Evolutionary conservation across 2,888 invertebrate species (phyloP), one percentile per base, ranked within the genome.

Genomic region (Portevinia maculata): DNA sequence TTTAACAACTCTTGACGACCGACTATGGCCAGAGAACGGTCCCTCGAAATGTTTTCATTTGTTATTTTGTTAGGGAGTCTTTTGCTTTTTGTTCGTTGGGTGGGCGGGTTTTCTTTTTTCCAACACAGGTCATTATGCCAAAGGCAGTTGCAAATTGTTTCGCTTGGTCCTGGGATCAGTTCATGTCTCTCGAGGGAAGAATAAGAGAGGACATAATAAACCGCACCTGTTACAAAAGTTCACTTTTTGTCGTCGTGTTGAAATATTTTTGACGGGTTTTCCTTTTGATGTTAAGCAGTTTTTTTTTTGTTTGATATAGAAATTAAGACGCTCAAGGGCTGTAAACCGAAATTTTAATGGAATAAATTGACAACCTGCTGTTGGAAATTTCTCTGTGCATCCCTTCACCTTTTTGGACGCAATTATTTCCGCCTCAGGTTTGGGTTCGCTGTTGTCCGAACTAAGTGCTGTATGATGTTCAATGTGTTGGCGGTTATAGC

Each of bases 331-430:
- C 83, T 44, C 44, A 32, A 60, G 78, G 76, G 62, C 55, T 57
- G 55, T 52, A 55, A 44, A 44, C 44, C 65, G 21, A 55, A 55
- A 21, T 71, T 76, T 81, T 78, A 78, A 83, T 78, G 83, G 83
- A 78, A 83, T 83, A 83, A 78, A 83, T 83, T 83, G 83, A 78
- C 83, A 83, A 78, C 65, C 78, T 83, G 83, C 78, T 78, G 71
- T 73, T 64, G 67, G 37, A 73, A 73, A 57, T 46, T 21, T 50
- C 24, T 15, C 32, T 53, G 15, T 59, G 34, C 41, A 15, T 59
- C 37, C 21, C 1, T 2, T 21, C 44, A 55, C 17, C n/a, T n/a
- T 32, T 50, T 9, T 41, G 46, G 39, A 24, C 3, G 55, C 11
- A n/a, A 41, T 57, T 53, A 39, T 69, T 52, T 21, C 44, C 37